Conservation (phyloP, 2,113 vertebrate species). For the Eidolon helvum region DNA sequence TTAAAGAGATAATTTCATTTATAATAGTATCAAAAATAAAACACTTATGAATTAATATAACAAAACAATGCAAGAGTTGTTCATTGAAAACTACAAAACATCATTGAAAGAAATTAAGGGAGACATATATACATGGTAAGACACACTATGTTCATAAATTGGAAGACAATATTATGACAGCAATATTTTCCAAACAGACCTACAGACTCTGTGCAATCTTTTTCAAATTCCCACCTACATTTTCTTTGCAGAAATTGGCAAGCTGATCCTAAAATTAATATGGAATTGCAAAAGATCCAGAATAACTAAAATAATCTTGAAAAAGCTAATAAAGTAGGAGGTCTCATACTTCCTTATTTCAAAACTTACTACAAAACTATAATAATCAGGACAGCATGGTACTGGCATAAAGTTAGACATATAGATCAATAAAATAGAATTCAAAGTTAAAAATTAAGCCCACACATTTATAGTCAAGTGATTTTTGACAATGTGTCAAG, state of each 20-base stretch:
- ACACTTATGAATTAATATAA: too few species aligned
- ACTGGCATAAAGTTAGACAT: not conserved
- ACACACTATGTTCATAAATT: not conserved
- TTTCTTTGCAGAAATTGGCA: not conserved
- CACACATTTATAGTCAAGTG: not conserved
- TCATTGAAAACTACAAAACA: not conserved
- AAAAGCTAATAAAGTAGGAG: slow-evolving; percentile 13
- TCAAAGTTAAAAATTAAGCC: not conserved
- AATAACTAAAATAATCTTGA: not conserved
- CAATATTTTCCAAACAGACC: not conserved
- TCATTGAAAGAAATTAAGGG: not conserved
- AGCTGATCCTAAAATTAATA: not conserved
- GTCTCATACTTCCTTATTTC: not conserved
- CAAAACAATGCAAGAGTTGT: too few species aligned
- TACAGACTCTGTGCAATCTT: not conserved
- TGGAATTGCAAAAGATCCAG: not conserved
- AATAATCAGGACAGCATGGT: not conserved
- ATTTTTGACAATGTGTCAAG: not conserved
- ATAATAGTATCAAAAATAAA: too few species aligned
- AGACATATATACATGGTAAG: not conserved
- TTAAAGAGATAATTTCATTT: too few species aligned
- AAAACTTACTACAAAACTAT: not conserved
- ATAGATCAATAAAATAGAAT: not conserved
- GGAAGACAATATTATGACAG: not conserved
- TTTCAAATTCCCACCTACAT: not conserved